These are phyloP conservation scores for Cyanoramphus novaezelandiae DNA, from an alignment of 2,113 vertebrate genomes.

Conservation along the genomic window DNA sequence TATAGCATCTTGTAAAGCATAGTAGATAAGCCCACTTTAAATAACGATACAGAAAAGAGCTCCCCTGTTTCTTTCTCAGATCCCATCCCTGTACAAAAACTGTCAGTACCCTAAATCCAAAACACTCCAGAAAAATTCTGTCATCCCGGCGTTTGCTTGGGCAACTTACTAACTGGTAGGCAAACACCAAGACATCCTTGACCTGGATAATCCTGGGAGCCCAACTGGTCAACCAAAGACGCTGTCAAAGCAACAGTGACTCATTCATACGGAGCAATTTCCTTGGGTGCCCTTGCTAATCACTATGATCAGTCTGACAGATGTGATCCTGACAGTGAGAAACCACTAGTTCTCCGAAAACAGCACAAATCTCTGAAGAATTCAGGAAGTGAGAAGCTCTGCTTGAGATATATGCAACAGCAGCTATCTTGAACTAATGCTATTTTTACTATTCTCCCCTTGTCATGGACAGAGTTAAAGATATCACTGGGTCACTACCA, in stretches of 20 bases:
- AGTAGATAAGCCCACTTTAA: neutral
- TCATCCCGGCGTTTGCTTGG: neutral
- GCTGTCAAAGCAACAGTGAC: fast-evolving
- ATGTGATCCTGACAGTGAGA: neutral
- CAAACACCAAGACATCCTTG: neutral
- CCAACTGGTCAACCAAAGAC: neutral
- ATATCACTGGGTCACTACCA: neutral
- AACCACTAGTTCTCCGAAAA: neutral
- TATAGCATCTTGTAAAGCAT: neutral
- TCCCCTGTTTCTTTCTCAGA: neutral
- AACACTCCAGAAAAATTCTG: neutral
- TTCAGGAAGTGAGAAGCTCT: neutral
- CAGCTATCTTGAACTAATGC: neutral
- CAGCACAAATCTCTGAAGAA: neutral
- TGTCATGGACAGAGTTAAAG: neutral
- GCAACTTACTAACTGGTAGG: neutral
- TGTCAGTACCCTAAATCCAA: neutral
- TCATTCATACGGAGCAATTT: neutral
- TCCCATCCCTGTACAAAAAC: neutral
- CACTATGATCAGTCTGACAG: neutral
- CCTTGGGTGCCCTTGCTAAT: neutral
- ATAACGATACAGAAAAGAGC: neutral
- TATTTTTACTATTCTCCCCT: neutral
- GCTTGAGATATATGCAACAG: fast-evolving
- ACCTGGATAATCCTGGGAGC: neutral